A percentile compares a stretch with the other conserved stretches of the same genome.
phyloP scores from a whole-genome alignment of 2,888 invertebrate genomes.

The Acrocera orbiculus region DNA sequence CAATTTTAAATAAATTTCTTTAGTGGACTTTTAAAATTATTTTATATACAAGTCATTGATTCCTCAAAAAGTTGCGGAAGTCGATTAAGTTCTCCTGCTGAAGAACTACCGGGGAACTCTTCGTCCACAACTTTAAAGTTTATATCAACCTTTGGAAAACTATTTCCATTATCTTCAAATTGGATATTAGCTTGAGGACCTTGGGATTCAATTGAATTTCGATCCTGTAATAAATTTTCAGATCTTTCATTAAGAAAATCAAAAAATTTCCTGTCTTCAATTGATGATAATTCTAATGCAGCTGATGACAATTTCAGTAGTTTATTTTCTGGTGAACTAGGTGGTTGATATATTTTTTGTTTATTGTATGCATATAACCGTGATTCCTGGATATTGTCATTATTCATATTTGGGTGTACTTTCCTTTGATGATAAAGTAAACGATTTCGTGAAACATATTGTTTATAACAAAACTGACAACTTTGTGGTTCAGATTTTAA shows the following conservation, averaged over 20 bases:
- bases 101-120: slow-evolving; percentile 12
- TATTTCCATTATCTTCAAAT: slow-evolving; percentile 8
- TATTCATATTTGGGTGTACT: slow-evolving; percentile 33
- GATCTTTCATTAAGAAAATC: slow-evolving; percentile 14
- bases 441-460: slow-evolving; percentile 67
- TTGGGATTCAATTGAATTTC: not conserved
- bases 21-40: not conserved
- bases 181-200: not conserved
- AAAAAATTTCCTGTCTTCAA: slow-evolving; percentile 16
- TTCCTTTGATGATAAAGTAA: slow-evolving; percentile 50
- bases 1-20: not conserved
- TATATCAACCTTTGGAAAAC: slow-evolving; percentile 11
- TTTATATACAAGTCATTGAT: slow-evolving; percentile 11
- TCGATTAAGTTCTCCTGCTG: slow-evolving; percentile 14
- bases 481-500: slow-evolving; percentile 50
- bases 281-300: slow-evolving; percentile 16
- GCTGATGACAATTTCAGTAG: slow-evolving; percentile 17
- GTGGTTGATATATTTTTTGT: slow-evolving; percentile 3
- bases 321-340: slow-evolving; percentile 17
- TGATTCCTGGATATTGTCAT: not conserved
- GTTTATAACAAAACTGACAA: slow-evolving; percentile 69
- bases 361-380: not conserved
- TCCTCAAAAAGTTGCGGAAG: slow-evolving; percentile 17
- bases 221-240: too few relatives aligned
- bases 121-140: slow-evolving; percentile 12